Evolutionary conservation across 2,113 vertebrate genomes (phyloP).

Genomic region (Epinephelus lanceolatus): DNA sequence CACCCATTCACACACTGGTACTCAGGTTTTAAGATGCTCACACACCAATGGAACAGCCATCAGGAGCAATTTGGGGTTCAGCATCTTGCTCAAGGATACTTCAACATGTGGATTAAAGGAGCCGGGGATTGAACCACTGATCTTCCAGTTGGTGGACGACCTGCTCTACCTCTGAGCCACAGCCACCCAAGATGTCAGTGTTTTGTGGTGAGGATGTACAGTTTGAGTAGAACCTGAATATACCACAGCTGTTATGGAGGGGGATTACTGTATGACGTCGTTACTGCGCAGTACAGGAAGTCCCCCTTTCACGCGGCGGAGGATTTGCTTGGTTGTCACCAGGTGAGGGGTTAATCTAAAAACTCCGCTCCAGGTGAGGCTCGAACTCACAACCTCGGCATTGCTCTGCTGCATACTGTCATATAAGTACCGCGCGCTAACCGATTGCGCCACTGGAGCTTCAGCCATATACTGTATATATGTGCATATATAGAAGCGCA

Average conservation of each 20-base stretch:
- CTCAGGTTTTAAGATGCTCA: no score
- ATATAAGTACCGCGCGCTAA: conserved; percentile 99
- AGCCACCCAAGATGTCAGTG: no score
- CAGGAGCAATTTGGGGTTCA: no score
- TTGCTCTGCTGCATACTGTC: conserved; percentile 91
- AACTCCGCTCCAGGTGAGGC: conserved; percentile 98
- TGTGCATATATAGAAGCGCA: no score
- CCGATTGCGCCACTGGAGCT: conserved; percentile 99
- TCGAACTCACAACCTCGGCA: conserved; percentile 99
- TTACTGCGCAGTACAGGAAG: background rate
- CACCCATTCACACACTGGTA: no score
- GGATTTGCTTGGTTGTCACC: rapidly evolving
- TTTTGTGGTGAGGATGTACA: background rate
- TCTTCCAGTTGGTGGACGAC: no score
- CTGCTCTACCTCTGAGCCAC: no score
- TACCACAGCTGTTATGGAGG: background rate
- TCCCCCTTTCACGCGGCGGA: background rate
- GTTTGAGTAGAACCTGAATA: background rate
- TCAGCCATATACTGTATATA: background rate
- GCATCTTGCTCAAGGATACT: no score
- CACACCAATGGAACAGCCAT: no score
- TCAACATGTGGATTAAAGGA: no score
- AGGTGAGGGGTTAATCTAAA: conserved; percentile 53
- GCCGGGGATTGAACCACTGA: no score
- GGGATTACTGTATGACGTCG: background rate